Evolutionary conservation across 1,140 invertebrate genomes (phyloP).

Genomic region (Coelopa frigida): DNA sequence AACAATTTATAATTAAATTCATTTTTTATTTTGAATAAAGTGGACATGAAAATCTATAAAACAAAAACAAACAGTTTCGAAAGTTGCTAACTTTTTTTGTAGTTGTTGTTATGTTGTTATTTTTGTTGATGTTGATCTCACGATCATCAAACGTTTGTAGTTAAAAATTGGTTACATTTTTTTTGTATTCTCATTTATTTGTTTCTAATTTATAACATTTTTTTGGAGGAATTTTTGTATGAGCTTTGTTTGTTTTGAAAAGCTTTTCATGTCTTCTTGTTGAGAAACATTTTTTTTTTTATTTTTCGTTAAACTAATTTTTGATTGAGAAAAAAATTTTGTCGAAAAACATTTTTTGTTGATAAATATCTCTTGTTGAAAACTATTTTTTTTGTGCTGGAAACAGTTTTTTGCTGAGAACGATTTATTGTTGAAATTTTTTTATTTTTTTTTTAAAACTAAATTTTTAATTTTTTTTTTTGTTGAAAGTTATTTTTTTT

Average conservation of each 20-base stretch:
- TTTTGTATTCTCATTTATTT: conserved; percentile 1
- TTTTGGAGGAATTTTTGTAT: conserved; percentile 6
- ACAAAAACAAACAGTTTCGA: conserved; percentile 2
- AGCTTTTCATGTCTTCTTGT: conserved; percentile 1
- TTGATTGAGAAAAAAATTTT: conserved; percentile 6
- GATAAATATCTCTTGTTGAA: neutral
- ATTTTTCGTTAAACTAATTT: neutral
- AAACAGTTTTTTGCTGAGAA: conserved; percentile 6
- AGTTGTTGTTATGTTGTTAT: conserved; percentile 6
- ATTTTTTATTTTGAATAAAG: conserved; percentile 11
- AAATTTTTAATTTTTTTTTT: too few relatives aligned
- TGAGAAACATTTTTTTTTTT: neutral
- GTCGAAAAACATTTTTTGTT: conserved; percentile 8
- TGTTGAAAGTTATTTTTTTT: too few relatives aligned
- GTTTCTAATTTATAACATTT: neutral
- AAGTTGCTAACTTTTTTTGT: conserved; percentile 5
- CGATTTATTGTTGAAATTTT: too few relatives aligned
- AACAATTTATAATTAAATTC: conserved; percentile 3
- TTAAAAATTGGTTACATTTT: conserved; percentile 7
- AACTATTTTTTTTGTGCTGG: neutral
- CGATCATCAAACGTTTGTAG: conserved; percentile 8
- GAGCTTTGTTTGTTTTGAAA: conserved; percentile 1
- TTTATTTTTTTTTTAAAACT: too few relatives aligned
- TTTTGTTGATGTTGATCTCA: conserved; percentile 4
- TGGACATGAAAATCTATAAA: conserved; percentile 6